Evolutionary conservation across 2,888 invertebrate species (phyloP).

Genomic region (Bombylius major): DNA sequence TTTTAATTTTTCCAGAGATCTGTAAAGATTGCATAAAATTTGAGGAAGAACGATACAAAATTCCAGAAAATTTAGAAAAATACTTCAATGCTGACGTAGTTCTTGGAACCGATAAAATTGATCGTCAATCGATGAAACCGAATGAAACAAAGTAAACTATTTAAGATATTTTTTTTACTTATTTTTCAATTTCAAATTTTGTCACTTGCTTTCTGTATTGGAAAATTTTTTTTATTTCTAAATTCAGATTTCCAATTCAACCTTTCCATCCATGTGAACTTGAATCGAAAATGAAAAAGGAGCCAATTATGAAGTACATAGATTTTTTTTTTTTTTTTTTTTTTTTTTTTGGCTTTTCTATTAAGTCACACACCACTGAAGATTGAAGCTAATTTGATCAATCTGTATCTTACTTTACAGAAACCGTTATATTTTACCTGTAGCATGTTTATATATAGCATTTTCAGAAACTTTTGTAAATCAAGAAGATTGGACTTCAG

Average conservation of each 20-base stretch:
- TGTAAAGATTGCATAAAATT: conserved; percentile 3
- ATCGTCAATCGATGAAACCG: neutral
- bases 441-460: conserved; percentile 27
- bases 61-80: conserved; percentile 28
- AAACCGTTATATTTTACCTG: conserved; percentile 18
- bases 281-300: neutral
- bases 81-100: conserved; percentile 24
- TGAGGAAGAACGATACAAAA: conserved; percentile 11
- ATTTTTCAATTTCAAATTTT: too few relatives aligned
- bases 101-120: conserved; percentile 18
- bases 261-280: too few relatives aligned
- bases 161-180: too few relatives aligned
- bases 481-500: conserved; percentile 27
- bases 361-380: too few relatives aligned
- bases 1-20: neutral
- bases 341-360: too few relatives aligned
- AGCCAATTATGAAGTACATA: neutral
- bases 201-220: too few relatives aligned
- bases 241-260: too few relatives aligned
- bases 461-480: conserved; percentile 28
- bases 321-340: too few relatives aligned
- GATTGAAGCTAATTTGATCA: too few relatives aligned
- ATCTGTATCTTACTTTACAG: neutral
- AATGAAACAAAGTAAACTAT: too few relatives aligned
- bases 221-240: too few relatives aligned